Evolutionary conservation across 2,797 vertebrate genomes (phyloP).

Genomic region (Halcyon leucocephala): DNA sequence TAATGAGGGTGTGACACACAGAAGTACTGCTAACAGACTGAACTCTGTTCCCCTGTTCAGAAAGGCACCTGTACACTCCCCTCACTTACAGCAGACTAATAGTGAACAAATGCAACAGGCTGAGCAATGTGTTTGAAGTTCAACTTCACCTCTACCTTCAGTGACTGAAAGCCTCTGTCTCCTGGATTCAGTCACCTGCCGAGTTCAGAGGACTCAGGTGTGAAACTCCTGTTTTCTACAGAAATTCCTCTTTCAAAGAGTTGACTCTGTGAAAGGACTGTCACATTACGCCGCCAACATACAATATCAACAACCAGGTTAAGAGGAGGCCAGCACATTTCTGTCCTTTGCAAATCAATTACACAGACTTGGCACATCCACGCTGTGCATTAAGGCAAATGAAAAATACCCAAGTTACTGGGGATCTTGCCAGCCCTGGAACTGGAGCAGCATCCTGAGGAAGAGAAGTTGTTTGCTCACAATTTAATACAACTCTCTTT

Average conservation of each 20-base stretch:
- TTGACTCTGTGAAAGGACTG: neutral
- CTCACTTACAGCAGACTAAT: neutral
- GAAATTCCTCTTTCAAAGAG: neutral
- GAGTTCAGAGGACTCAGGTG: neutral
- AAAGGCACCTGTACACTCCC: neutral
- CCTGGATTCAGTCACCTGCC: neutral
- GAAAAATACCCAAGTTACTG: neutral
- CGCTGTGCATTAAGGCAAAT: neutral
- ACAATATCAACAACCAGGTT: neutral
- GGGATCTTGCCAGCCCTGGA: neutral
- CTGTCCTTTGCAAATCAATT: conserved; percentile 24
- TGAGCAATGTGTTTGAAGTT: neutral
- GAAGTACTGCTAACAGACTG: conserved; percentile 9
- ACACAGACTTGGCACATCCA: neutral
- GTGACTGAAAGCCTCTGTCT: neutral
- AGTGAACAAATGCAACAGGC: neutral
- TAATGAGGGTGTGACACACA: conserved; percentile 35
- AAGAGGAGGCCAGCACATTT: neutral
- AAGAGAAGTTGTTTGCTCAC: neutral
- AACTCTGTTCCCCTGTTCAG: neutral
- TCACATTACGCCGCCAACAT: neutral
- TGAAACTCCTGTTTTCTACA: neutral
- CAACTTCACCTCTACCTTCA: neutral
- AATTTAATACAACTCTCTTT: neutral
- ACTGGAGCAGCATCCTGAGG: neutral